Conservation (phyloP, 92 coral and sea anemone genomes). For the Muricea muricata region DNA sequence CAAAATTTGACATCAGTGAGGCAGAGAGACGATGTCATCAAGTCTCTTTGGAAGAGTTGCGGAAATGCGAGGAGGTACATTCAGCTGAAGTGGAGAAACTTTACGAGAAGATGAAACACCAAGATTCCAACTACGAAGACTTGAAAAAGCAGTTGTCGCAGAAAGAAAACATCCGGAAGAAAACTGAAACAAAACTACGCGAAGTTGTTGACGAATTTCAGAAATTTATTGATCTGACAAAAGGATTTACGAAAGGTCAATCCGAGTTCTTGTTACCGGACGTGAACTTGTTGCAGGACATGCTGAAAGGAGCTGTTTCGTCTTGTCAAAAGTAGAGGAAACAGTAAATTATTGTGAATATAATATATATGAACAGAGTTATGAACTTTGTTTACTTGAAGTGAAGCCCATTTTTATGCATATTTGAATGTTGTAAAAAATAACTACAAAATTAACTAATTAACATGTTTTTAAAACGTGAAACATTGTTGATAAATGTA, state of each 20-base stretch:
- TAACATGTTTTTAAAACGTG: not conserved
- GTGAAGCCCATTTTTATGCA: not conserved
- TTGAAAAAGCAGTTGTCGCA: constrained; percentile 61
- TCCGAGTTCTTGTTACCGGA: constrained; percentile 76
- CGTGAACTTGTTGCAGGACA: constrained; percentile 56
- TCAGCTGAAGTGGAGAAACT: constrained; percentile 64
- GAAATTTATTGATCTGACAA: constrained; percentile 83
- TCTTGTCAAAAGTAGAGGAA: not conserved
- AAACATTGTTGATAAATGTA: not conserved
- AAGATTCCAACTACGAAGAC: constrained; percentile 54
- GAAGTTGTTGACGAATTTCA: constrained; percentile 77
- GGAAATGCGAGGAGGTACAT: constrained; percentile 63
- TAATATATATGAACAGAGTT: not conserved
- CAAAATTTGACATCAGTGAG: constrained; percentile 63
- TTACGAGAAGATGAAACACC: constrained; percentile 58
- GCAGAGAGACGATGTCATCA: constrained; percentile 71
- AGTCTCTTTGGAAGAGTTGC: constrained; percentile 61
- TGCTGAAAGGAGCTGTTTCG: constrained; percentile 40
- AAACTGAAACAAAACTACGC: constrained; percentile 72
- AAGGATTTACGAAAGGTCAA: constrained; percentile 86
- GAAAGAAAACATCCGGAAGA: constrained; percentile 51
- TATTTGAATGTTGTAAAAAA: not conserved
- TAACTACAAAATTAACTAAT: too few relatives aligned
- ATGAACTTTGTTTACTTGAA: not conserved
- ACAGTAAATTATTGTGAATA: not conserved